These are phyloP conservation scores for Gymnoscelis rufifasciata DNA, from an alignment of 2,888 invertebrate species.

Conservation along the genomic window DNA sequence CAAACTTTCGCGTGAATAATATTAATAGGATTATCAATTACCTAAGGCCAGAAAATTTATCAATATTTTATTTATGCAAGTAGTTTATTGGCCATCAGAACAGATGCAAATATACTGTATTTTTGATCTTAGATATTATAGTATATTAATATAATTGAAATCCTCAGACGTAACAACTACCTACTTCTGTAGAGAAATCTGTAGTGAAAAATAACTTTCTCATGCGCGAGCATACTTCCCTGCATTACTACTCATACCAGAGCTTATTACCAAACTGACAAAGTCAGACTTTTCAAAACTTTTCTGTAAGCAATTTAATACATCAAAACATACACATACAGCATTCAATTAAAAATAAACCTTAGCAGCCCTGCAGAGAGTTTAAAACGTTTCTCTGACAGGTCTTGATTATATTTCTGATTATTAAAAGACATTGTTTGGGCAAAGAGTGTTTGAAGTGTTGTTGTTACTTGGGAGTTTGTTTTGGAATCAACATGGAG, in stretches of 20 bases:
- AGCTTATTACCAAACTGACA: slow-evolving; percentile 2
- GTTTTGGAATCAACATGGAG: slow-evolving; percentile 6
- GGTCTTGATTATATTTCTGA: slow-evolving; percentile 6
- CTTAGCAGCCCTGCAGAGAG: neutral
- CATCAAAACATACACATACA: slow-evolving; percentile 1
- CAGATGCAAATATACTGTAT: too few relatives aligned
- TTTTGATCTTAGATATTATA: too few relatives aligned
- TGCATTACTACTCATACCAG: neutral
- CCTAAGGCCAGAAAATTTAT: too few relatives aligned
- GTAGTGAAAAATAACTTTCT: too few relatives aligned
- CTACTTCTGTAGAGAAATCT: too few relatives aligned
- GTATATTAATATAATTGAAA: too few relatives aligned
- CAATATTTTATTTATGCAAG: too few relatives aligned
- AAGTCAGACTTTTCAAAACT: neutral
- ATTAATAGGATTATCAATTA: too few relatives aligned
- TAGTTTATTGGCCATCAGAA: too few relatives aligned
- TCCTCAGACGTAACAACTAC: too few relatives aligned
- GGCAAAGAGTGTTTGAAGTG: slow-evolving; percentile 11
- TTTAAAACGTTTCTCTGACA: neutral
- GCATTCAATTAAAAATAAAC: slow-evolving; percentile 2
- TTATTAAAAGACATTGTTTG: slow-evolving; percentile 12
- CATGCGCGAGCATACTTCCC: too few relatives aligned
- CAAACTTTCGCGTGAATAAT: too few relatives aligned
- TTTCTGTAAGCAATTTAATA: neutral
- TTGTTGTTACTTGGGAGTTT: slow-evolving; percentile 9